Evolutionary conservation across 2,113 vertebrate genomes (phyloP), one percentile per base, ranked within the genome.

Genomic region (Aldabrachelys gigantea): DNA sequence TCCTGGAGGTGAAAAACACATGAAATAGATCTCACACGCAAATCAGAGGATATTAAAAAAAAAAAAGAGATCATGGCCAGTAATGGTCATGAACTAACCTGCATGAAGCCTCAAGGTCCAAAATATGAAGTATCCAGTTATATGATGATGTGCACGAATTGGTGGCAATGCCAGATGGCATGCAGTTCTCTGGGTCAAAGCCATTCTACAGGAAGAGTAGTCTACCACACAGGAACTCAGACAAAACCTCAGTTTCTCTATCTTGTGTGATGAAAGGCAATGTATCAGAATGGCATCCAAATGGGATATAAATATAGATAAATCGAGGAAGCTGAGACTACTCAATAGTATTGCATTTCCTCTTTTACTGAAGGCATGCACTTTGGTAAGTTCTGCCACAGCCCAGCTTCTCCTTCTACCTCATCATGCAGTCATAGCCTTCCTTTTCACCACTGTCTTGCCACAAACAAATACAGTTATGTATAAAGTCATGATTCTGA

Each of bases 381-480:
- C 50, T 41, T 17, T 13, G 25, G 0, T 7, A 59, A 52, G 11
- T 35, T 16, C 38, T 49, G n/a, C 31, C 47, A 47, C 29, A 4
- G 22, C 5, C 24, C 27, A 57, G 14, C 13, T 49, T 31, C 52
- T 84, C 59, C 29, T 76, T 49, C 38, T 29, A 47, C 25, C 69
- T 49, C 4, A 0, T 38, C 4, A 24, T 5, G 35, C 8, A 25
- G 35, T 54, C 80, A 7, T 0, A 89, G 17, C 8, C 11, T 24
- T 38, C 53, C 47, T 38, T 65, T 27, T 38, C 54, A 0, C 52
- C 49, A n/a, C 35, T 16, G 16, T 17, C 59, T 35, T 65, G 59
- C 31, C 29, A 65, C 62, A 65, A 35, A 57, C 24, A 27, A 57
- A 65, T 17, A 14, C 14, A 65, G 14, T 31, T 29, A 31, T 29